phyloP scores from a whole-genome alignment of 2,113 vertebrate genomes.

The Neolamprologus brichardi region DNA sequence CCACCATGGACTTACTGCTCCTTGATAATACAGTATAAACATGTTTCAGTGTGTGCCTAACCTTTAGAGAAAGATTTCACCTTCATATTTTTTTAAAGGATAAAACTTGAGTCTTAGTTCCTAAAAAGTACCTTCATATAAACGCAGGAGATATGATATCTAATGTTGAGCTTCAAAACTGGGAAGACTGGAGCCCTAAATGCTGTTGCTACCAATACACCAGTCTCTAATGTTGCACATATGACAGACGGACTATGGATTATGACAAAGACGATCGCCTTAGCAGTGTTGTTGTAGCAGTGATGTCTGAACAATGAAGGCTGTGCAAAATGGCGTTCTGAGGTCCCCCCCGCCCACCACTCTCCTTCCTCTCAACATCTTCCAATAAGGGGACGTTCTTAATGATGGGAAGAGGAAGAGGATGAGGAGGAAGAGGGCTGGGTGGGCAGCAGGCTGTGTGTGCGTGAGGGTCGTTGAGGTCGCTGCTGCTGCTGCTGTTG shows the following conservation, averaged over 20 bases:
- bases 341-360: background rate
- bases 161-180: background rate
- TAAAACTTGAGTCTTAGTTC: slow-evolving; percentile 12
- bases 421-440: slow-evolving; percentile 36
- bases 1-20: background rate
- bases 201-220: slow-evolving; percentile 15
- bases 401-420: slow-evolving; percentile 47
- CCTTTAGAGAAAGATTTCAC: slow-evolving; percentile 16
- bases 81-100: background rate
- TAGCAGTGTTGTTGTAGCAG: slow-evolving; percentile 42
- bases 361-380: background rate
- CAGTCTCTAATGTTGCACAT: slow-evolving; percentile 24
- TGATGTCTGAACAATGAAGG: slow-evolving; percentile 26
- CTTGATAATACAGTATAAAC: slow-evolving; percentile 13
- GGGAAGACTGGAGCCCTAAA: slow-evolving; percentile 43
- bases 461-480: slow-evolving; percentile 48
- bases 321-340: slow-evolving; percentile 60
- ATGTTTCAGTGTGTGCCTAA: slow-evolving; percentile 5
- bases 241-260: background rate
- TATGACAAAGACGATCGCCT: slow-evolving; percentile 4
- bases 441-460: slow-evolving; percentile 56
- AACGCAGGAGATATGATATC: background rate
- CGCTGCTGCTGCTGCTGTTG: background rate
- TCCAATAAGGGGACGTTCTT: background rate
- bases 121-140: slow-evolving; percentile 50